Evolutionary conservation across 2,797 vertebrate species (phyloP).

Genomic region (Neostethus bicornis): DNA sequence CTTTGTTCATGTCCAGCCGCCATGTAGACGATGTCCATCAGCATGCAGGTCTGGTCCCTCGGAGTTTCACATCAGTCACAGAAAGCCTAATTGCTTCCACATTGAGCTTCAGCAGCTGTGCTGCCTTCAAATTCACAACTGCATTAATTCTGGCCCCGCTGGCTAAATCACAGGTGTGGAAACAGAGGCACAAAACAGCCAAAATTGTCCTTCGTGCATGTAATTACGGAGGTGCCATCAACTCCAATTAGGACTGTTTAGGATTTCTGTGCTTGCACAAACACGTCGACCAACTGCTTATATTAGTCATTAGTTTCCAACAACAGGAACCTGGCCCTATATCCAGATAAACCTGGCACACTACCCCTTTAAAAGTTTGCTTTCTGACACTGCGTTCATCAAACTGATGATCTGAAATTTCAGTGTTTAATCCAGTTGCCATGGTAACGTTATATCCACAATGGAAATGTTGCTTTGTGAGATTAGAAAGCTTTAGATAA

Average conservation of each 20-base stretch:
- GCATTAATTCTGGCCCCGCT: slow-evolving; percentile 1
- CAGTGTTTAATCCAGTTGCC: slow-evolving; percentile 50
- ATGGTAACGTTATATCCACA: slow-evolving; percentile 56
- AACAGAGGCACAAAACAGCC: slow-evolving; percentile 16
- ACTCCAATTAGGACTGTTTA: slow-evolving; percentile 57
- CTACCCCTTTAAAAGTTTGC: slow-evolving; percentile 22
- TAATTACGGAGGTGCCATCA: slow-evolving; percentile 44
- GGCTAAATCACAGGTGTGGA: slow-evolving; percentile 37
- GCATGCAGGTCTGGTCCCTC: slow-evolving; percentile 2
- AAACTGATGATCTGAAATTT: background rate
- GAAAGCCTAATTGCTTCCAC: slow-evolving; percentile 28
- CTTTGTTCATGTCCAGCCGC: background rate
- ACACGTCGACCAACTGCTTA: slow-evolving; percentile 37
- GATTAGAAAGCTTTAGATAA: slow-evolving; percentile 41
- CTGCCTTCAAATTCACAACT: background rate
- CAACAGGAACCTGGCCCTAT: slow-evolving; percentile 20
- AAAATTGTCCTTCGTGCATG: slow-evolving; percentile 42
- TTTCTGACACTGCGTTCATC: slow-evolving; percentile 1
- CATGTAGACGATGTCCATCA: background rate
- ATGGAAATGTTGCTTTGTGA: slow-evolving; percentile 54
- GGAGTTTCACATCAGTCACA: slow-evolving; percentile 18
- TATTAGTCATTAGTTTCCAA: slow-evolving; percentile 44
- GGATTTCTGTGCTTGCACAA: slow-evolving; percentile 35
- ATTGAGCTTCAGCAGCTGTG: slow-evolving; percentile 27
- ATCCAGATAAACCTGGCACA: background rate